Conservation (phyloP, 1,140 invertebrate genomes). For the Mylabris phalerata region DNA sequence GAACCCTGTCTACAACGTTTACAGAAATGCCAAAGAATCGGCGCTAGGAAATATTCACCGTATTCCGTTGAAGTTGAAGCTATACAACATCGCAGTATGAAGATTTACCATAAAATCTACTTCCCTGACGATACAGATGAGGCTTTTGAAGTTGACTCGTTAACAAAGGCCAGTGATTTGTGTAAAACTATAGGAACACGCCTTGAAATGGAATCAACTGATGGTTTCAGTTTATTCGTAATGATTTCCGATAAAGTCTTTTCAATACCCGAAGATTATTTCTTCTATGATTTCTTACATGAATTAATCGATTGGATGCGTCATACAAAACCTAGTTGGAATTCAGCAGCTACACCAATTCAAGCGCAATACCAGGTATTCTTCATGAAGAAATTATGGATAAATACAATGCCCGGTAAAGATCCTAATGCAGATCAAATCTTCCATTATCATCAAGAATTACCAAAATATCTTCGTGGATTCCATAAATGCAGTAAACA, state of each 20-base stretch:
- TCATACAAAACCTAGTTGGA: conserved; percentile 65
- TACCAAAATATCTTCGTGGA: conserved; percentile 85
- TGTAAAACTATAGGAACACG: conserved; percentile 73
- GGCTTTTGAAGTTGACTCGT: conserved; percentile 69
- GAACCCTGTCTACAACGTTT: conserved; percentile 75
- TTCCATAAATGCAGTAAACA: conserved; percentile 77
- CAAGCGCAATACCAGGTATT: conserved; percentile 88
- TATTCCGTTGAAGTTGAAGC: conserved; percentile 93
- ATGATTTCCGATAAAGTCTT: conserved; percentile 91
- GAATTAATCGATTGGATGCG: conserved; percentile 83
- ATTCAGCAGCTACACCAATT: conserved; percentile 50
- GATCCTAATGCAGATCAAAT: conserved; percentile 87
- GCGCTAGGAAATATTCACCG: conserved; percentile 80
- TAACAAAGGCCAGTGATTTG: conserved; percentile 76
- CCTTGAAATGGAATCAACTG: conserved; percentile 63
- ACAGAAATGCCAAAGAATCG: conserved; percentile 70
- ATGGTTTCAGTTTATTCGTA: conserved; percentile 89
- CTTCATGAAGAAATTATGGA: conserved; percentile 97
- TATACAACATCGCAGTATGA: conserved; percentile 87
- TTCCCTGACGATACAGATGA: conserved; percentile 92
- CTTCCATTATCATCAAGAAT: conserved; percentile 92
- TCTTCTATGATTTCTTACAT: conserved; percentile 93
- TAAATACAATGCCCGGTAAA: conserved; percentile 78
- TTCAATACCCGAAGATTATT: conserved; percentile 85
- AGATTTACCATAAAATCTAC: conserved; percentile 90